These are phyloP conservation scores for Sminthurinus aureus DNA, from an alignment of 2,888 invertebrate species.

Conservation along the genomic window DNA sequence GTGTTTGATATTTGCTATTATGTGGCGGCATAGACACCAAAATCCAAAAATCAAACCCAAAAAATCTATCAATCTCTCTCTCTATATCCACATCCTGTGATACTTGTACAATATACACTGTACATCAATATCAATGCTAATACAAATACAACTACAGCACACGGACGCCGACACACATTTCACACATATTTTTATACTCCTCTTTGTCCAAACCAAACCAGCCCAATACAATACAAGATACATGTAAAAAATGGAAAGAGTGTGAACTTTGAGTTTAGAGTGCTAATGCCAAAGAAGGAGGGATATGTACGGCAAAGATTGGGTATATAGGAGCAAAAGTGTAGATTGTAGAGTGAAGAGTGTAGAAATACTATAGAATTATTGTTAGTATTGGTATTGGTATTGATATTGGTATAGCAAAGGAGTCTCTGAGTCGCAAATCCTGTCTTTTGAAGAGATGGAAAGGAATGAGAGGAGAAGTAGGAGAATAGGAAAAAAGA, in stretches of 20 bases:
- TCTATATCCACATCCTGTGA: neutral
- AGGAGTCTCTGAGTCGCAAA: constrained; percentile 15
- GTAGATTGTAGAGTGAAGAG: neutral
- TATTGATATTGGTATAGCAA: neutral
- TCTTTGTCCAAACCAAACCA: too few relatives aligned
- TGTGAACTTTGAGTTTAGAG: too few relatives aligned
- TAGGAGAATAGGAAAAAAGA: neutral
- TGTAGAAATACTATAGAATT: neutral
- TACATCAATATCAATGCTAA: too few relatives aligned
- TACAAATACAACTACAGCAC: too few relatives aligned
- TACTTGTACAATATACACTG: neutral
- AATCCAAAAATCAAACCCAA: neutral
- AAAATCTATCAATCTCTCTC: neutral
- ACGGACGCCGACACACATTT: too few relatives aligned
- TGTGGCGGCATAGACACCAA: too few relatives aligned
- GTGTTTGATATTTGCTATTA: too few relatives aligned
- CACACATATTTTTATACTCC: too few relatives aligned
- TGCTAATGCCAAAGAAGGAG: too few relatives aligned
- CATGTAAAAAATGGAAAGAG: too few relatives aligned
- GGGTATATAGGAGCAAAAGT: neutral
- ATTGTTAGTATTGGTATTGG: neutral
- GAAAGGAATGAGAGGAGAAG: constrained; percentile 10
- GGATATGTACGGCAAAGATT: too few relatives aligned
- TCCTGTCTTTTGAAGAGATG: constrained; percentile 23
- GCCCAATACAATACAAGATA: too few relatives aligned